A percentile compares a stretch with the other conserved stretches of the same genome.
phyloP scores from a whole-genome alignment of 2,113 vertebrate species.

The Hyla sarda region DNA sequence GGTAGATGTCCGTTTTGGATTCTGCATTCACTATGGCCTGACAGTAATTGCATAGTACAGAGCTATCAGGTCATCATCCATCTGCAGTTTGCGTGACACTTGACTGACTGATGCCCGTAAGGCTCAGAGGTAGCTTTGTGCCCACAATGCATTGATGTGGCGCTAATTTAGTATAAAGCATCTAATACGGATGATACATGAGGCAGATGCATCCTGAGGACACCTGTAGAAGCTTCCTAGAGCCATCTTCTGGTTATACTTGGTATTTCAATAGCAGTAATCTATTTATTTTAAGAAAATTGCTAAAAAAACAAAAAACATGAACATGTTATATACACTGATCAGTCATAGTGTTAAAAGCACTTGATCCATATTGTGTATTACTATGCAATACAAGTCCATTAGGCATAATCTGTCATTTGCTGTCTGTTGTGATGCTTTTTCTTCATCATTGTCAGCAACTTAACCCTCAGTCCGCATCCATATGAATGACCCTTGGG shows the following conservation, averaged over 20 bases:
- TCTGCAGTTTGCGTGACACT: constrained; percentile 11
- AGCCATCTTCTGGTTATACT: not conserved
- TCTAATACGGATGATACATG: not conserved
- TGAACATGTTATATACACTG: no score
- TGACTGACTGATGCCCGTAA: not conserved
- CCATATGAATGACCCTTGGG: no score
- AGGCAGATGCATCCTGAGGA: not conserved
- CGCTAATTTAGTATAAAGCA: not conserved
- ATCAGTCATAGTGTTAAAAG: no score
- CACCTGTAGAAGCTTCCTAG: not conserved
- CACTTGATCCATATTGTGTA: no score
- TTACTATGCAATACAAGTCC: no score
- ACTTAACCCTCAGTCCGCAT: no score
- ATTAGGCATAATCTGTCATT: no score
- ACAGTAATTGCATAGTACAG: not conserved
- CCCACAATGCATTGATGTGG: not conserved
- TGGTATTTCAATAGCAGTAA: not conserved
- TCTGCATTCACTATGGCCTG: not conserved
- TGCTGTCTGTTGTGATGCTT: no score
- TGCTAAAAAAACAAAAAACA: no score
- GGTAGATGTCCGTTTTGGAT: not conserved
- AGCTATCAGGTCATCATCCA: not conserved
- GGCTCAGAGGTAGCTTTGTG: not conserved
- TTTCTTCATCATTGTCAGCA: no score
- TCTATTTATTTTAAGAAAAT: not conserved